phyloP scores from a whole-genome alignment of 2,797 vertebrate species.

The Sebastes vulpes region DNA sequence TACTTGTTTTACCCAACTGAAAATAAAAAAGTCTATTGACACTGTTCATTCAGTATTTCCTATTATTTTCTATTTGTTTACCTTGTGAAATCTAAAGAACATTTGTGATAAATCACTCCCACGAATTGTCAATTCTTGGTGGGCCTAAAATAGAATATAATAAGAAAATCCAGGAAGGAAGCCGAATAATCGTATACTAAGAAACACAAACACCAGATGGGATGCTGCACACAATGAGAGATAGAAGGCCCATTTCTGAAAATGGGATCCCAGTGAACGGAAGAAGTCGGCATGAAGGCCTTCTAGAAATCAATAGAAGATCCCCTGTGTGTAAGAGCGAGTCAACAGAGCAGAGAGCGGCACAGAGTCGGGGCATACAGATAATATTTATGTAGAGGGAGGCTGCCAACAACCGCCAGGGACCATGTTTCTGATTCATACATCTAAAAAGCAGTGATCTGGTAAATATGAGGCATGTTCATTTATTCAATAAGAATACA shows the following conservation, averaged over 20 bases:
- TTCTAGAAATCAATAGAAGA: constrained; percentile 80
- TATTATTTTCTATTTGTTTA: neutral
- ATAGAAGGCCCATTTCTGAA: constrained; percentile 37
- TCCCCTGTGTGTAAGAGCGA: constrained; percentile 77
- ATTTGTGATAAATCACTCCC: neutral
- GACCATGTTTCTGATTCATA: constrained; percentile 83
- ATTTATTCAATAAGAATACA: constrained; percentile 64
- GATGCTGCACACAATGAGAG: constrained; percentile 6
- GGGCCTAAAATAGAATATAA: neutral
- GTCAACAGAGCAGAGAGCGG: constrained; percentile 77
- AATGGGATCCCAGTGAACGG: constrained; percentile 69
- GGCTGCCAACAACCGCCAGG: constrained; percentile 67
- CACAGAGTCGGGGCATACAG: constrained; percentile 57
- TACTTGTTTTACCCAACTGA: neutral
- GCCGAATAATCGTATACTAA: neutral
- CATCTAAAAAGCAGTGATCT: constrained; percentile 75
- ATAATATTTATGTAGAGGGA: constrained; percentile 84
- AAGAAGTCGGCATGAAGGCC: constrained; percentile 73
- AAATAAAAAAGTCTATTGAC: neutral
- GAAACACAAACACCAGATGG: neutral
- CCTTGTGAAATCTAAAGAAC: neutral
- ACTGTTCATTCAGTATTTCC: neutral
- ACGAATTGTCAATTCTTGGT: neutral
- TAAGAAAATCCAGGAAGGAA: neutral
- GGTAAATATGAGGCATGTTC: constrained; percentile 68